Evolutionary conservation across 2,113 vertebrate species (phyloP), one percentile per base, ranked within the genome.

Genomic region (Hiodon alosoides): DNA sequence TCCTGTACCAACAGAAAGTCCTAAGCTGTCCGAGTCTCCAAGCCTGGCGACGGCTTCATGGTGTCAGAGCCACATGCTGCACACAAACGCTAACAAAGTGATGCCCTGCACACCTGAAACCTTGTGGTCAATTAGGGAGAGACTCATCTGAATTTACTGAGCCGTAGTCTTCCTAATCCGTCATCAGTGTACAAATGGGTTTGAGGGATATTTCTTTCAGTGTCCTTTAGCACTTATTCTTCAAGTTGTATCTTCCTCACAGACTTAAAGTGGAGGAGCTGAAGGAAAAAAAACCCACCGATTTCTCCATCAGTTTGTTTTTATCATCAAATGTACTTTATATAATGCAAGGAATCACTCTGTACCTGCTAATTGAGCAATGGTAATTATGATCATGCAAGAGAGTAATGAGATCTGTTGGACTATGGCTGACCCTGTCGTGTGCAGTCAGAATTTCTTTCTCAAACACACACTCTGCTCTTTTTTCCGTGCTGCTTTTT

Each of bases 371-470:
- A 85, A 86, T 79, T 81, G 79, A 86, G 80, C 74, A 80, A 70
- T 74, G 73, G 78, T 86, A 85, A 88, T 84, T 86, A 69, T 55
- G 61, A 75, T 79, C 77, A 78, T 79, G 79, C 58, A 74, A 74
- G 64, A 67, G 77, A 65, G 78, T 77, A 68, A 59, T 8, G 55
- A 58, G 75, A 83, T 64, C 79, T 80, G 79, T 81, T 67, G 67
- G 77, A 74, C 79, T 81, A 67, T 65, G 71, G 68, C 69, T 81
- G 82, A 86, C 85, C 83, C 77, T 80, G 48, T 76, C 66, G 51
- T 72, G 66, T 78, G 80, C 82, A 86, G 76, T 31, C 31, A 31
- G 31, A 31, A 31, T 31, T 31, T 31, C 0, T 31, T 31, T 31
- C 31, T 31, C 31, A 31, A 31, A 31, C 31, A 31, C 31, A 31